phyloP scores from a whole-genome alignment of 2,113 vertebrate genomes.

The Alligator sinensis region DNA sequence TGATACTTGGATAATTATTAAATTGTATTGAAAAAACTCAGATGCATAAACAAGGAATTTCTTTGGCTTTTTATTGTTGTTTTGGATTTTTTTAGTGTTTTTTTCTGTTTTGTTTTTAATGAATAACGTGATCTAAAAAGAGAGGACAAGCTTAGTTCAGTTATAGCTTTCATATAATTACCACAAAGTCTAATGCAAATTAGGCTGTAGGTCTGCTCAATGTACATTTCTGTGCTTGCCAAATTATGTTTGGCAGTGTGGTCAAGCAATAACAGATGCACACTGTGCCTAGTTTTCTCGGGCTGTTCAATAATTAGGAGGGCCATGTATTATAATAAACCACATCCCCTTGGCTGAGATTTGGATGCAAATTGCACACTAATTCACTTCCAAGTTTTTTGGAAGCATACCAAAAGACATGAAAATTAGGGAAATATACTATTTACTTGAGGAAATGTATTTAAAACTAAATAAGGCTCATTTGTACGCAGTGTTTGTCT shows the following conservation, averaged over 20 bases:
- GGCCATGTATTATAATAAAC: slow-evolving; percentile 91
- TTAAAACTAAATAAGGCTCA: slow-evolving; percentile 80
- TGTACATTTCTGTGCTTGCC: slow-evolving; percentile 85
- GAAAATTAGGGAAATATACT: slow-evolving; percentile 87
- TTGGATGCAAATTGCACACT: slow-evolving; percentile 88
- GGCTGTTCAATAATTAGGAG: slow-evolving; percentile 90
- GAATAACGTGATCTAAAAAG: slow-evolving; percentile 81
- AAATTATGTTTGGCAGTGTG: slow-evolving; percentile 88
- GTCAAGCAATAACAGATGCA: slow-evolving; percentile 89
- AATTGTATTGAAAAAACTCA: slow-evolving; percentile 72
- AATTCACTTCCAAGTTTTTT: slow-evolving; percentile 88
- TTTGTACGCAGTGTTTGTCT: slow-evolving; percentile 76
- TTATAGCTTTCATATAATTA: slow-evolving; percentile 85
- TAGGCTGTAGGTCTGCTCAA: slow-evolving; percentile 87
- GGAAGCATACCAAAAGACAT: slow-evolving; percentile 84
- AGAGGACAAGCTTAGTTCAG: slow-evolving; percentile 81
- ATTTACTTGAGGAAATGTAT: slow-evolving; percentile 82
- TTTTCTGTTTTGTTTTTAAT: slow-evolving; percentile 76
- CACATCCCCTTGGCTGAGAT: slow-evolving; percentile 93
- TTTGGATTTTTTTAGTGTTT: slow-evolving; percentile 59
- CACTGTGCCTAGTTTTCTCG: slow-evolving; percentile 87
- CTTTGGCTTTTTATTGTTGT: slow-evolving; percentile 68
- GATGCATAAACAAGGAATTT: slow-evolving; percentile 73
- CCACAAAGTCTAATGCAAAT: slow-evolving; percentile 84
- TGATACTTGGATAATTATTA: slow-evolving; percentile 73